Percentiles rank a stretch among this genome's conserved stretches.
phyloP scores from a whole-genome alignment of 2,888 invertebrate genomes.

The Neoaliturus tenellus region DNA sequence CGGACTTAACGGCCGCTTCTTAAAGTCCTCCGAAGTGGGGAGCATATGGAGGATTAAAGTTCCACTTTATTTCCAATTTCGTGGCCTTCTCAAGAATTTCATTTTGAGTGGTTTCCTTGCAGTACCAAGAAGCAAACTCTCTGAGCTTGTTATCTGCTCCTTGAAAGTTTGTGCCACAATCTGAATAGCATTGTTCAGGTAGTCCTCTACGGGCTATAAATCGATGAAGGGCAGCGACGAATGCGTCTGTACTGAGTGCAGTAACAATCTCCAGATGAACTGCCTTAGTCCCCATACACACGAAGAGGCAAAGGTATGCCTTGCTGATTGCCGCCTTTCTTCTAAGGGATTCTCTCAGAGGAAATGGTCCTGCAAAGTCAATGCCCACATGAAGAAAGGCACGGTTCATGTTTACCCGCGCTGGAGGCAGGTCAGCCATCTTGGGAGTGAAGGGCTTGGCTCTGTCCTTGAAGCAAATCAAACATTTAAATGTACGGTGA shows the following conservation, averaged over 20 bases:
- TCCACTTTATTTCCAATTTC: slow-evolving; percentile 67
- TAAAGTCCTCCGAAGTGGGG: slow-evolving; percentile 70
- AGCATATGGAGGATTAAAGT: slow-evolving; percentile 69
- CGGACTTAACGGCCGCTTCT: slow-evolving; percentile 69
- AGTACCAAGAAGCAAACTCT: too few species aligned
- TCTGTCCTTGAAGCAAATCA: too few species aligned
- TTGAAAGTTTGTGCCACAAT: slow-evolving; percentile 69
- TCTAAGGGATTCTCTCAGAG: too few species aligned
- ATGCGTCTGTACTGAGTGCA: slow-evolving; percentile 67
- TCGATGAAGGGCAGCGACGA: slow-evolving; percentile 66
- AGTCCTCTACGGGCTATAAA: slow-evolving; percentile 67
- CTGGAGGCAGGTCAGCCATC: too few species aligned
- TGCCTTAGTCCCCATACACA: slow-evolving; percentile 67
- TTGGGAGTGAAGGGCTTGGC: too few species aligned
- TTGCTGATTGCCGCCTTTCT: too few species aligned
- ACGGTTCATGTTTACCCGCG: slow-evolving; percentile 68
- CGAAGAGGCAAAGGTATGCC: slow-evolving; percentile 63
- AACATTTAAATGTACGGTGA: too few species aligned
- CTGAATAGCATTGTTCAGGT: slow-evolving; percentile 65
- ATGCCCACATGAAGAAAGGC: slow-evolving; percentile 50
- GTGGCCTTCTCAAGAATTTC: too few species aligned
- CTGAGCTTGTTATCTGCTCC: too few species aligned
- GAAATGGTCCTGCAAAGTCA: slow-evolving; percentile 65
- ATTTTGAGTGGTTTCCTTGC: too few species aligned
- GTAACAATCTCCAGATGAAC: slow-evolving; percentile 68